Percentiles rank a stretch among this genome's conserved stretches.
phyloP scores from a whole-genome alignment of 2,113 vertebrate genomes.

The Cyprinodon brontotheroides region DNA sequence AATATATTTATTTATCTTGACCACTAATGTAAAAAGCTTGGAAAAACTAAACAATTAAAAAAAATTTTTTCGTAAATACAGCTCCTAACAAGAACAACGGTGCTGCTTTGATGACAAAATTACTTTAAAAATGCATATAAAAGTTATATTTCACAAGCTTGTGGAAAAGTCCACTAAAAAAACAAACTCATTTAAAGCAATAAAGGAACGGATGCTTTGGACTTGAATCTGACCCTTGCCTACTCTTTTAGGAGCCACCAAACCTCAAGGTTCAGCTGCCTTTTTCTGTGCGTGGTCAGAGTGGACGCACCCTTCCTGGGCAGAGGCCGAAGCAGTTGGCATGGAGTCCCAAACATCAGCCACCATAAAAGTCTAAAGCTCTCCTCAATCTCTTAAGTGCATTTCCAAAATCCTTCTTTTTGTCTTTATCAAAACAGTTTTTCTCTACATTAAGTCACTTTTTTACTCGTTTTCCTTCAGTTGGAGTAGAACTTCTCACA shows the following conservation, averaged over 20 bases:
- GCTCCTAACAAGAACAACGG: background rate
- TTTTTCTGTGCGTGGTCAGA: conserved; percentile 60
- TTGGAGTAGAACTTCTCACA: background rate
- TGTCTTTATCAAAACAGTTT: background rate
- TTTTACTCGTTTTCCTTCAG: background rate
- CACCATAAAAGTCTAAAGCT: conserved; percentile 29
- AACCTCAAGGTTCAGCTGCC: conserved; percentile 45
- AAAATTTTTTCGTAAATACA: background rate
- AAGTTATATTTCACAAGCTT: background rate
- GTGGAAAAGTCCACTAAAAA: background rate
- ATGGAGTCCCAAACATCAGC: conserved; percentile 26
- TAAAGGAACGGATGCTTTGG: conserved; percentile 40
- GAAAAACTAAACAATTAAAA: background rate
- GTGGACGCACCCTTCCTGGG: conserved; percentile 69
- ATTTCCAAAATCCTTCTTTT: conserved; percentile 11
- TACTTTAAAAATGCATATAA: background rate
- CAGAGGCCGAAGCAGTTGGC: conserved; percentile 49
- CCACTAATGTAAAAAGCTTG: background rate
- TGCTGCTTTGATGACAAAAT: background rate
- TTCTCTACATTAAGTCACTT: background rate
- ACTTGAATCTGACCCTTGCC: conserved; percentile 40
- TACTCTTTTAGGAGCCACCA: conserved; percentile 41
- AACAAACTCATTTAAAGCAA: conserved; percentile 6
- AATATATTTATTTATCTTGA: background rate
- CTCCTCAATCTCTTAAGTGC: conserved; percentile 8